A percentile compares a stretch with the other conserved stretches of the same genome.
Conservation (phyloP, 2,113 vertebrate species). For the Hippocampus comes region DNA sequence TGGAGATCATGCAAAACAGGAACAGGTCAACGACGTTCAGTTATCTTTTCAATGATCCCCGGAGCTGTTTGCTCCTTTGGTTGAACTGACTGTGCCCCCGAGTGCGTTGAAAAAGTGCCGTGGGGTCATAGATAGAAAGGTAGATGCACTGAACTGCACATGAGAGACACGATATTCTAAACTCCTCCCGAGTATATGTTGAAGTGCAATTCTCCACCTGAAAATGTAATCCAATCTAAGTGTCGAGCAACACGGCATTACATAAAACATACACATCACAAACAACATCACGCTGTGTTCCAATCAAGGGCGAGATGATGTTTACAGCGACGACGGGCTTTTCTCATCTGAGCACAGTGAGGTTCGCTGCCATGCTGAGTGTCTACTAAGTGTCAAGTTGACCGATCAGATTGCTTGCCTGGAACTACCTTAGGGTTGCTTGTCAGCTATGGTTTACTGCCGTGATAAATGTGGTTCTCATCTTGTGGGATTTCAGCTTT, state of each 20-base stretch:
- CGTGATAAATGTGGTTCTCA: background rate
- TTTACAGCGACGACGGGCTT: slow-evolving; percentile 2
- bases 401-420: slow-evolving; percentile 5
- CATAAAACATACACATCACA: slow-evolving; percentile 2
- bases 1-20: background rate
- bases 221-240: background rate
- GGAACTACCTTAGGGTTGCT: slow-evolving; percentile 7
- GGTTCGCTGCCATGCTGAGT: background rate
- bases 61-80: background rate
- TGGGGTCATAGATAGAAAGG: background rate
- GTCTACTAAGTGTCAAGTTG: slow-evolving; percentile 9
- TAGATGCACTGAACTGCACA: background rate
- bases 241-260: background rate
- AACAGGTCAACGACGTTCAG: background rate
- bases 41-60: background rate
- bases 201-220: background rate
- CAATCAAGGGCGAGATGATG: background rate
- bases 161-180: background rate
- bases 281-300: slow-evolving; percentile 5
- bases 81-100: slow-evolving; percentile 46
- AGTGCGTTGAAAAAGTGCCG: background rate
- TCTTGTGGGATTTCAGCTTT: background rate
- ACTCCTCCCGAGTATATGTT: background rate
- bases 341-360: slow-evolving; percentile 2
- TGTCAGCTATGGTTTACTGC: slow-evolving; percentile 2